Base-by-base conservation (phyloP, 2,888 invertebrate species). In the Germaria angustata region DNA sequence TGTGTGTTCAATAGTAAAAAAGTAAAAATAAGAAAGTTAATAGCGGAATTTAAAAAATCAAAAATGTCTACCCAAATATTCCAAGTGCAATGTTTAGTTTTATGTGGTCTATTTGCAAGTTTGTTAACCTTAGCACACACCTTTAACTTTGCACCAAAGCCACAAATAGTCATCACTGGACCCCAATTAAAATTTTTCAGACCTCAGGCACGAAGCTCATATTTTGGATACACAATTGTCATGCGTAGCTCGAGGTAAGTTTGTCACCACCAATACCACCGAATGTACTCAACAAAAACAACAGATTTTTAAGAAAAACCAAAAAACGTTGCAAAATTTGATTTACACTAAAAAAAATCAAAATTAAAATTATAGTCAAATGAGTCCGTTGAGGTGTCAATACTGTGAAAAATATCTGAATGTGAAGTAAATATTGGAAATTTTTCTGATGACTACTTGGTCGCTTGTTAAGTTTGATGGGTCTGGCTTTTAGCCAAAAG, bases 181-280 rank as follows among this genome's bases (percentile, higher is more conserved):
- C 79, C 82, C 32, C 82, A 79, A 44, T 69, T 82, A 34, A 82
- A 82, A 46, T 51, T 79, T 57, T 82, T 82, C 11, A 75, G 61
- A 71, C 79, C 79, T 59, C 82, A 79, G 75, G 65, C 69, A 24
- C 79, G 82, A 36, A 82, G 82, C 65, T 79, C 82, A 71, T 82
- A 82, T 82, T 82, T 82, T 82, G 82, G 82, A 79, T 82, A 82
- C 17, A 75, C 82, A 51, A 66, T 82, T 75, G 82, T 82, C 57
- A 79, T 82, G 79, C 82, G 82, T 75, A 79, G 65, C 65, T 71
- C 82, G 32, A 82, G 82, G 82, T 82, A 82, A 82, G 82, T 68
- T 69, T 79, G 59, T 75, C 51, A 63, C 66, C 44, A 46, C 53
- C 24, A 73, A 17, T 28, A 44, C 24, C 17, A 46, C 7, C 55